Evolutionary conservation across 2,888 invertebrate genomes (phyloP).

Genomic region (Himalopsyche kuldschensis): DNA sequence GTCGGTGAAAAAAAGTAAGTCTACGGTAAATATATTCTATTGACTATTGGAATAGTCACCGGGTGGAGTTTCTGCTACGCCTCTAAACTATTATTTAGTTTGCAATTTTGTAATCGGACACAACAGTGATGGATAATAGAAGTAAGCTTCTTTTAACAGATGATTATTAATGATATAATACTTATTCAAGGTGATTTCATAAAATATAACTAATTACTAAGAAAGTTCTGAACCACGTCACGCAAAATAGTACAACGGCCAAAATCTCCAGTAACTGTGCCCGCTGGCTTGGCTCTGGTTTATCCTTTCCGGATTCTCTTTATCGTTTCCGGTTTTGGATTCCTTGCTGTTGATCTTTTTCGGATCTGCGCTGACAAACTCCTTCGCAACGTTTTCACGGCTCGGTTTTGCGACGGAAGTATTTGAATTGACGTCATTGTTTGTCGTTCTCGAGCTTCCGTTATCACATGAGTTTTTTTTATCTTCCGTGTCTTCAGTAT

Average conservation of each 20-base stretch:
- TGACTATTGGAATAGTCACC: too few relatives aligned
- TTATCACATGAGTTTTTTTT: background rate
- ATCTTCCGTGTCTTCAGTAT: background rate
- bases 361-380: background rate
- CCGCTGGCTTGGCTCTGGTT: slow-evolving; percentile 5
- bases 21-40: too few relatives aligned
- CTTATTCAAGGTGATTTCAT: background rate
- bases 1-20: too few relatives aligned
- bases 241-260: slow-evolving; percentile 38
- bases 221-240: slow-evolving; percentile 6
- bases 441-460: background rate
- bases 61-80: too few relatives aligned
- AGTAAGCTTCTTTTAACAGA: background rate
- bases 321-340: background rate
- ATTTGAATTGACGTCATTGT: background rate
- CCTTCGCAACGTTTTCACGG: background rate
- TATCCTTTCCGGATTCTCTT: background rate
- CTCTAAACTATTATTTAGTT: too few relatives aligned
- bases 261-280: slow-evolving; percentile 31
- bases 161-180: background rate
- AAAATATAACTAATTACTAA: background rate
- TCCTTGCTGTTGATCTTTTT: background rate
- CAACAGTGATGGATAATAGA: background rate
- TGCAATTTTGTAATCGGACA: background rate
- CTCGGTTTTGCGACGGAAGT: background rate